Percentiles rank a stretch among this genome's conserved stretches.
phyloP scores from a whole-genome alignment of 2,888 invertebrate species.

The Cynaeus angustus region DNA sequence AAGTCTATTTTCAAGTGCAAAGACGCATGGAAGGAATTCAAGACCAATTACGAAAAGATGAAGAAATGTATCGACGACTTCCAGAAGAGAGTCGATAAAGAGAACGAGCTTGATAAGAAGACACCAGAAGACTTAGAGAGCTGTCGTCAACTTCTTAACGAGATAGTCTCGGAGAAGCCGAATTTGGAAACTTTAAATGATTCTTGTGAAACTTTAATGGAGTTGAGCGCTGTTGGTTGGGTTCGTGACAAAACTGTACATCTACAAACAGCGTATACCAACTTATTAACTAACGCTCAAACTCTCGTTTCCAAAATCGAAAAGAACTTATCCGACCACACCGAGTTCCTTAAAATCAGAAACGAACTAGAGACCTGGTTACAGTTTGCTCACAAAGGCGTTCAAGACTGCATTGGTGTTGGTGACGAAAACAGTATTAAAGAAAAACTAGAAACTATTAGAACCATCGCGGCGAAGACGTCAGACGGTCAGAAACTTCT shows the following conservation, averaged over 20 bases:
- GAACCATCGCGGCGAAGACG: conserved; percentile 79
- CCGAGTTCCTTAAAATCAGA: conserved; percentile 91
- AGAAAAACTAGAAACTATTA: conserved; percentile 87
- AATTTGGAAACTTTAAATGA: conserved; percentile 90
- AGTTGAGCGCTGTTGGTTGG: conserved; percentile 88
- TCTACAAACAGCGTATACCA: conserved; percentile 87
- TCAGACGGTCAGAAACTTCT: conserved; percentile 91
- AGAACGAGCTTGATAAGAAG: conserved; percentile 82
- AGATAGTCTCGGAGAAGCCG: conserved; percentile 84
- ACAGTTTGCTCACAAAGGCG: conserved; percentile 84
- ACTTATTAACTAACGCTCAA: conserved; percentile 85
- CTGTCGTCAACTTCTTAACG: conserved; percentile 83
- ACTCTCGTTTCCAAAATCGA: conserved; percentile 89
- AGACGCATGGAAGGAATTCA: conserved; percentile 87
- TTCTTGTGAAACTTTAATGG: conserved; percentile 89
- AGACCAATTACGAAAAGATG: conserved; percentile 82
- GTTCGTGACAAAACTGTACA: conserved; percentile 91
- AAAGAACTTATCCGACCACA: conserved; percentile 92
- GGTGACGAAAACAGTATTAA: conserved; percentile 85
- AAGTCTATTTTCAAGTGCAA: conserved; percentile 84
- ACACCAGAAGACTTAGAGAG: conserved; percentile 84
- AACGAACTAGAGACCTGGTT: conserved; percentile 90
- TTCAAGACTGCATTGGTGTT: conserved; percentile 87
- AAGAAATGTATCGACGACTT: conserved; percentile 84
- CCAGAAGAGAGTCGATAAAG: conserved; percentile 78